Percentiles rank a stretch among this genome's conserved stretches.
phyloP scores from a whole-genome alignment of 1,140 invertebrate genomes.

The Sinella curviseta region DNA sequence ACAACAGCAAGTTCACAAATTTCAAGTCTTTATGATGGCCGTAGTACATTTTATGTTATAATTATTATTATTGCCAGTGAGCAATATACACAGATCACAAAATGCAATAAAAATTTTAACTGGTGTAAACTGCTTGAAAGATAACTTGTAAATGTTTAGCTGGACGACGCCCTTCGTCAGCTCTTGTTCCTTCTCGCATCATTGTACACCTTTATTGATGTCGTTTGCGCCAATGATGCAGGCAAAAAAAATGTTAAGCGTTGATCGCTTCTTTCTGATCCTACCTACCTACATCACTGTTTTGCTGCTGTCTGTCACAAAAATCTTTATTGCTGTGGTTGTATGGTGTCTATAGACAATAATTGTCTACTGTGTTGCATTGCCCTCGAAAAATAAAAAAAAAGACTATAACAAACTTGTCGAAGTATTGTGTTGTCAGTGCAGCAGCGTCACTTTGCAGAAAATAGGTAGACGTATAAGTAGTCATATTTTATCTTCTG shows the following conservation, averaged over 20 bases:
- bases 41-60: not conserved
- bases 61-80: not conserved
- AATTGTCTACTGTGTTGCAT: too few relatives aligned
- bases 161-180: not conserved
- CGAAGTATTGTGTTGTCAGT: not conserved
- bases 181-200: not conserved
- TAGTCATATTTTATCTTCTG: conserved; percentile 1
- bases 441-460: too few relatives aligned
- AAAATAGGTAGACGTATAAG: too few relatives aligned
- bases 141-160: too few relatives aligned
- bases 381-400: conserved; percentile 4
- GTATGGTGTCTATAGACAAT: not conserved
- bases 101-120: not conserved
- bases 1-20: too few relatives aligned
- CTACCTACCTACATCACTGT: too few relatives aligned
- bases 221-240: too few relatives aligned
- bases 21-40: too few relatives aligned
- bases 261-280: too few relatives aligned
- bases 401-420: too few relatives aligned
- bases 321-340: not conserved
- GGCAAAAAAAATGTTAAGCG: too few relatives aligned
- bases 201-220: not conserved
- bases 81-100: not conserved
- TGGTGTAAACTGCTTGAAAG: not conserved
- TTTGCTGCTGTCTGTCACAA: not conserved